Evolutionary conservation across 2,797 vertebrate genomes (phyloP).

Genomic region (Leptatherina wallacei): DNA sequence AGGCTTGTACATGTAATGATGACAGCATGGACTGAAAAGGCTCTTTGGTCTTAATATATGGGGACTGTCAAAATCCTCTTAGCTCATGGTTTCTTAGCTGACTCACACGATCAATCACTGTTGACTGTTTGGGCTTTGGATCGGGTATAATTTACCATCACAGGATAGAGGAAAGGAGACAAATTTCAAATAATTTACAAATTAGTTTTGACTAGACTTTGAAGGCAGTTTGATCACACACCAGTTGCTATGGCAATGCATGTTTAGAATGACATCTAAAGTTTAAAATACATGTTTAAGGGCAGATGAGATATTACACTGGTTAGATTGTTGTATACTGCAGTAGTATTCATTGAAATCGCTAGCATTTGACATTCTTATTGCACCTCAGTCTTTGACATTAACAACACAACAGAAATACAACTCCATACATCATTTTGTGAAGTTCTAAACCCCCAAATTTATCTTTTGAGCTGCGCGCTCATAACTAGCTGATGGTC

Average conservation of each 20-base stretch:
- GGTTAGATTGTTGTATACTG: not conserved
- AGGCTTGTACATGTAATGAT: constrained; percentile 47
- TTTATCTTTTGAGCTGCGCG: not conserved
- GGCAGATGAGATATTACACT: not conserved
- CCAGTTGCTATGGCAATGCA: not conserved
- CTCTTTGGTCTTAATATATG: constrained; percentile 65
- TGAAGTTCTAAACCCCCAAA: not conserved
- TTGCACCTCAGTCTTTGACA: not conserved
- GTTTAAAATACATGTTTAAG: not conserved
- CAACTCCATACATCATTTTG: not conserved
- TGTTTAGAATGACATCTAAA: not conserved
- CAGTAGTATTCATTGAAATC: not conserved
- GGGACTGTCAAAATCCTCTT: constrained; percentile 62
- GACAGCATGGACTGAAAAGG: constrained; percentile 45
- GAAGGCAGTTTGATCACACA: not conserved
- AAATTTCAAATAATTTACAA: not conserved
- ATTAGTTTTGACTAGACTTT: constrained; percentile 15
- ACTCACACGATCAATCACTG: constrained; percentile 60
- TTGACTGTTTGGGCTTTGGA: constrained; percentile 33
- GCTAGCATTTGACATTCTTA: not conserved
- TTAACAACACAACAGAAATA: not conserved
- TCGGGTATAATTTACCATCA: not conserved
- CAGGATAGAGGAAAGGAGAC: not conserved
- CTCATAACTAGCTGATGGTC: not conserved
- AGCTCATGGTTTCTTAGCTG: constrained; percentile 50